These are phyloP conservation scores for Ctenoplectra terminalis DNA, from an alignment of 1,140 invertebrate species.

Conservation along the genomic window DNA sequence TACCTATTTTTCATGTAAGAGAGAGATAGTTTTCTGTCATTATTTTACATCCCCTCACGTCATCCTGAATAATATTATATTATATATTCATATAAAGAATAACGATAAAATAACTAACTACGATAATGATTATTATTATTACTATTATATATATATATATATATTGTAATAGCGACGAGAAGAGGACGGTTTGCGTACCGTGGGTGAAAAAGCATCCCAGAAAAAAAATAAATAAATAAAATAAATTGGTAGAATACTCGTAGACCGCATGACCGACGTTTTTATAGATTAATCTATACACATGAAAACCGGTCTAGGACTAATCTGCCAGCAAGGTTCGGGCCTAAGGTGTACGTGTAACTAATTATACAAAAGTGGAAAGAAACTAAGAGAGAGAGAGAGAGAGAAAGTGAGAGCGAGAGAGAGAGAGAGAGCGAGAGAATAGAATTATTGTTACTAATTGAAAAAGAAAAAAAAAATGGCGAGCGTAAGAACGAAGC, in stretches of 20 bases:
- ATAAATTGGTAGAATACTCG: constrained; percentile 59
- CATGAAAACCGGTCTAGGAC: constrained; percentile 62
- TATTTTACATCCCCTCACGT: constrained; percentile 74
- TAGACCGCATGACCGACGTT: constrained; percentile 64
- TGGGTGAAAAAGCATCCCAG: constrained; percentile 26
- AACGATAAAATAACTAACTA: constrained; percentile 25
- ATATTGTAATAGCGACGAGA: constrained; percentile 53
- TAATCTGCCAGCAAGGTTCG: constrained; percentile 60
- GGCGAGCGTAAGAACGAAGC: neutral
- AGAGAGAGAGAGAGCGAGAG: neutral
- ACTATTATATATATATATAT: constrained; percentile 28
- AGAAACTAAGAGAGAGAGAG: neutral
- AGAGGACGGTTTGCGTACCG: constrained; percentile 59
- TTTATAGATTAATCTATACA: constrained; percentile 67
- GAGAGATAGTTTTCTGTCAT: constrained; percentile 79
- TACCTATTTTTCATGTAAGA: constrained; percentile 79
- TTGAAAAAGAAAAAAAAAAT: neutral
- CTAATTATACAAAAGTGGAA: constrained; percentile 25
- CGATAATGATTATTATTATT: constrained; percentile 30
- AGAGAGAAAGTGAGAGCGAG: neutral
- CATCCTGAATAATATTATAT: constrained; percentile 56
- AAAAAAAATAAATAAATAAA: neutral
- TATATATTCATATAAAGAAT: constrained; percentile 23
- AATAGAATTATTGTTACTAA: constrained; percentile 27
- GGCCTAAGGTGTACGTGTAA: constrained; percentile 69